Base-by-base conservation (phyloP, 2,113 vertebrate genomes). In the Caloenas nicobarica region DNA sequence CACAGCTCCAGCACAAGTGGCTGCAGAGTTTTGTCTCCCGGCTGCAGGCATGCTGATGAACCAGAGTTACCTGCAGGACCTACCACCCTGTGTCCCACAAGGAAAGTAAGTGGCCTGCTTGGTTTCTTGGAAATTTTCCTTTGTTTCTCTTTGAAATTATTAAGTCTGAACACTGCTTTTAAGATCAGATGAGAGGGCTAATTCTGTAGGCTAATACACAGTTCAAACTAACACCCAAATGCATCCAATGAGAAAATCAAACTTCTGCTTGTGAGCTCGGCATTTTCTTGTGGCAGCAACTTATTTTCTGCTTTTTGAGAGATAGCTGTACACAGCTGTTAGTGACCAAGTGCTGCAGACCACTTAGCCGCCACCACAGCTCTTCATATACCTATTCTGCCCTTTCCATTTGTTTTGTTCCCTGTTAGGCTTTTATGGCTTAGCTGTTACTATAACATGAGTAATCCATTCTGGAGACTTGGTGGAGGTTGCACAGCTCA, bases 1-100 rank as follows among this genome's bases (percentile, higher is more conserved):
- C 88, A 74, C 38, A 72, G 51, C 31, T 96, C 85, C 87, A 94
- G 77, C 44, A 91, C 11, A 76, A 78, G 38, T 36, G 33, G 7
- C 61, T 48, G 44, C 26, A 77, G 62, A 46, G 33, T 5, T 87
- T 76, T 79, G 22, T 57, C n/a, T 72, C 53, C 15, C 29, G 0
- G 0, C 36, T 40, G 42, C 46, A 73, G 56, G 60, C 38, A 64
- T 36, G 46, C 26, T 28, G 38, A 48, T 13, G 23, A 81, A 78
- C 31, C 7, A 74, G 38, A 36, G 38, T 38, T 24, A 53, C 17
- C 34, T 22, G 22, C 42, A 93, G 44, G 88, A 25, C 29, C 48
- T 31, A 29, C 24, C 0, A 0, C 13, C 6, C 46, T 21, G 11
- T 31, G 46, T 31, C 12, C 33, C 38, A 36, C 24, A 70, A 53